Conservation (phyloP, 2,888 invertebrate species). For the Drosophila greeni region DNA sequence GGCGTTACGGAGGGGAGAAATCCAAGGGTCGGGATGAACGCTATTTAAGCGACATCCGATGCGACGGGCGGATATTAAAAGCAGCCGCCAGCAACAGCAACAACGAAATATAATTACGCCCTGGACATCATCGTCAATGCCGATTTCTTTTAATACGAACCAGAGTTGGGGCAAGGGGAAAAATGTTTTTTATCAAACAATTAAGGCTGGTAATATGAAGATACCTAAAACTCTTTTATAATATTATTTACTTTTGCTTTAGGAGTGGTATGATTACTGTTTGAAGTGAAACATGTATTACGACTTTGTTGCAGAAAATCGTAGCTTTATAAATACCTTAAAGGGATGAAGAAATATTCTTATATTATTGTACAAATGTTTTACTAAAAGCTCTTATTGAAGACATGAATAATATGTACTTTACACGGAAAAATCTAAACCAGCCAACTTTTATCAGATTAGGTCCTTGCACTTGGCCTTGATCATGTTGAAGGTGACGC, state of each 20-base stretch:
- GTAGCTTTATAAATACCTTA: neutral
- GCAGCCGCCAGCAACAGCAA: conserved; percentile 36
- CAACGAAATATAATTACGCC: conserved; percentile 57
- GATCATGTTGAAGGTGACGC: conserved; percentile 73
- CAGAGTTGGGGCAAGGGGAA: neutral
- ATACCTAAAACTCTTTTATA: neutral
- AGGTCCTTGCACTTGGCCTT: conserved; percentile 67
- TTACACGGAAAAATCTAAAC: neutral
- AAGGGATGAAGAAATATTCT: neutral
- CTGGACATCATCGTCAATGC: neutral
- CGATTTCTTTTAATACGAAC: neutral
- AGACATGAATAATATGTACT: neutral
- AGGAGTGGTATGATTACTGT: neutral
- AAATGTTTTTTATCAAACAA: neutral
- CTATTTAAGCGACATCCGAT: conserved; percentile 64
- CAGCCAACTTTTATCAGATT: conserved; percentile 6
- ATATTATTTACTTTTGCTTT: neutral
- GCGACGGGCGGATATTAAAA: conserved; percentile 61
- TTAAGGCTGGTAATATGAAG: neutral
- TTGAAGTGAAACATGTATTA: neutral
- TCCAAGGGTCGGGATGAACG: conserved; percentile 21
- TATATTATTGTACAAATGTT: neutral
- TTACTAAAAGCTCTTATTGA: neutral
- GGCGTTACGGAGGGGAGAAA: neutral
- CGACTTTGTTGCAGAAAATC: neutral